Conservation (phyloP, 1,140 invertebrate species). For the Limonius californicus region DNA sequence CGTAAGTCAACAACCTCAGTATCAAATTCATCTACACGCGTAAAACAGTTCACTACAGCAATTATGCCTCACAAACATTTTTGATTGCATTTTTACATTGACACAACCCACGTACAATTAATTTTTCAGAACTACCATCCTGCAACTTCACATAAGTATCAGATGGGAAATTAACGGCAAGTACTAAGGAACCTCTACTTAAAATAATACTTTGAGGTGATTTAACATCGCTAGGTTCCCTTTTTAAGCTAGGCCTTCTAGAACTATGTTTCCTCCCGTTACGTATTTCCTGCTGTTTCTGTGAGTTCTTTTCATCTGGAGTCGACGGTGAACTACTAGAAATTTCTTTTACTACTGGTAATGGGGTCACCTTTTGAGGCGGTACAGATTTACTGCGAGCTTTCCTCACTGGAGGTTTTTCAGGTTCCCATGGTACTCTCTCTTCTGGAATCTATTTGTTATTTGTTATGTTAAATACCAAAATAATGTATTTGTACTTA, state of each 20-base stretch:
- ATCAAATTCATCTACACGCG: too few species aligned
- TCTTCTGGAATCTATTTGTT: slow-evolving; percentile 43
- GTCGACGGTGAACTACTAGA: neutral
- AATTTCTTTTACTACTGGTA: neutral
- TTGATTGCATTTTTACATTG: neutral
- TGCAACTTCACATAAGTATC: slow-evolving; percentile 40
- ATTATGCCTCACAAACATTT: slow-evolving; percentile 2
- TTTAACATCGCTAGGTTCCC: neutral
- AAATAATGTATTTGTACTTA: neutral
- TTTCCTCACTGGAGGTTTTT: slow-evolving; percentile 24
- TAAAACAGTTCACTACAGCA: too few species aligned
- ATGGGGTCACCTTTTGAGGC: slow-evolving; percentile 6
- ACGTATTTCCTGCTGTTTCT: neutral
- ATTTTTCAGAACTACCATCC: slow-evolving; percentile 21
- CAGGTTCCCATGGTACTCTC: slow-evolving; percentile 49
- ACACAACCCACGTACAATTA: neutral
- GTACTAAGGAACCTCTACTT: slow-evolving; percentile 39
- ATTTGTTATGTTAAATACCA: neutral
- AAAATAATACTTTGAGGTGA: slow-evolving; percentile 38
- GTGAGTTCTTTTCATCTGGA: neutral
- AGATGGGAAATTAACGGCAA: slow-evolving; percentile 44
- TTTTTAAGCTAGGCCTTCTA: neutral
- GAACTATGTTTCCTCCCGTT: neutral
- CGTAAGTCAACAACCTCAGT: too few species aligned
- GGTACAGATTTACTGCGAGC: slow-evolving; percentile 34